Conservation (phyloP, 2,113 vertebrate species). For the Ailurus styani region DNA sequence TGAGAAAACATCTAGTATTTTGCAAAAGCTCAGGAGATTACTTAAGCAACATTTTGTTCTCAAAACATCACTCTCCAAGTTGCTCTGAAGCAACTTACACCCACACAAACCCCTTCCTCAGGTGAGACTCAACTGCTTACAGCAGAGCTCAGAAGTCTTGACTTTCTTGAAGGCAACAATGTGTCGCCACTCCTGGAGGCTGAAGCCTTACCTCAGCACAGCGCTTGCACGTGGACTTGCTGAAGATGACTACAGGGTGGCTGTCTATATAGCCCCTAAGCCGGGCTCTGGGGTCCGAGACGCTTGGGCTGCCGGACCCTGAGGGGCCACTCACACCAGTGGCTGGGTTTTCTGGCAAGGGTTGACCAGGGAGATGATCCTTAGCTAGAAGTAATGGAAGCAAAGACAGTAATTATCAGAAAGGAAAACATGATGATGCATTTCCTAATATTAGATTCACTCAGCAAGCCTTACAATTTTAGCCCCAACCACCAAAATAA, state of each 20-base stretch:
- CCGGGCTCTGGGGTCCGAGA: not conserved
- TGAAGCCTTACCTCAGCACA: constrained; percentile 64
- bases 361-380: not conserved
- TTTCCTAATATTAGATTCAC: constrained; percentile 48
- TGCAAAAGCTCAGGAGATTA: not conserved
- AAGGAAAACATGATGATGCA: constrained; percentile 38
- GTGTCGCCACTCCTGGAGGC: no score
- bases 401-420: constrained; percentile 57
- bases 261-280: not conserved
- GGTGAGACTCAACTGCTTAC: not conserved
- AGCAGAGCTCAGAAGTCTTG: not conserved
- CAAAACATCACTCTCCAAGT: not conserved
- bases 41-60: not conserved
- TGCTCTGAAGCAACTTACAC: not conserved
- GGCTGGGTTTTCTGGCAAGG: constrained; percentile 25
- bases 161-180: not conserved
- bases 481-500: not conserved
- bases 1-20: not conserved
- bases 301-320: not conserved
- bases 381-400: constrained; percentile 57
- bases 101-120: not conserved
- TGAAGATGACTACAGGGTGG: constrained; percentile 53
- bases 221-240: constrained; percentile 1
- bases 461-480: not conserved
- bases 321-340: not conserved